Percentiles rank a stretch among this genome's conserved stretches.
phyloP scores from a whole-genome alignment of 1,140 invertebrate genomes.

The Pissodes strobi region DNA sequence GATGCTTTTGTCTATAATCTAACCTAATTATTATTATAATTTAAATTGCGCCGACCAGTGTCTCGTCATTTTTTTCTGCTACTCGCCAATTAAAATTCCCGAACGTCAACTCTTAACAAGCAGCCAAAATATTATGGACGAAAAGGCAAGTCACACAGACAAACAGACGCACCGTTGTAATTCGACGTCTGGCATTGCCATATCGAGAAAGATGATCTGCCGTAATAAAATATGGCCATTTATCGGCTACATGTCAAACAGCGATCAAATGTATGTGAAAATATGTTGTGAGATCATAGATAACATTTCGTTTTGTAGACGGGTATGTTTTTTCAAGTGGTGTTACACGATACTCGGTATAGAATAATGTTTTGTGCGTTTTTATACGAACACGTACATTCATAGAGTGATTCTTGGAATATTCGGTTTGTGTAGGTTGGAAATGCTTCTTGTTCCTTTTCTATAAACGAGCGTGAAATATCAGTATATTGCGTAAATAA shows the following conservation, averaged over 20 bases:
- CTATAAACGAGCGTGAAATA: too few species aligned
- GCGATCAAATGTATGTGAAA: conserved; percentile 30
- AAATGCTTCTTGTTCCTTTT: too few species aligned
- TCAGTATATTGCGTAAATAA: too few species aligned
- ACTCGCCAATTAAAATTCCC: neutral
- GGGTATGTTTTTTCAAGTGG: conserved; percentile 1
- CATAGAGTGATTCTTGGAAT: neutral
- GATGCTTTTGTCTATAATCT: too few species aligned
- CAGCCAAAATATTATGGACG: conserved; percentile 5
- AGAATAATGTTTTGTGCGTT: too few species aligned
- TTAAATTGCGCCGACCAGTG: too few species aligned
- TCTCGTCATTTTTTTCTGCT: too few species aligned
- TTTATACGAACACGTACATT: too few species aligned
- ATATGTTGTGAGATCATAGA: conserved; percentile 11
- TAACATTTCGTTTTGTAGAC: neutral
- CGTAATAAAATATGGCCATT: conserved; percentile 35
- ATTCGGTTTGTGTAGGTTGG: too few species aligned
- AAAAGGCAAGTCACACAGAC: neutral
- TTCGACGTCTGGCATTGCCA: neutral
- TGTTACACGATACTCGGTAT: neutral
- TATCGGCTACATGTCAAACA: conserved; percentile 34
- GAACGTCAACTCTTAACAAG: neutral
- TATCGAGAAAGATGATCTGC: conserved; percentile 14
- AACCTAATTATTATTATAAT: too few species aligned
- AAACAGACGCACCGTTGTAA: too few species aligned